Base-by-base conservation (phyloP, 2,797 vertebrate species). In the Neomorphus geoffroyi region DNA sequence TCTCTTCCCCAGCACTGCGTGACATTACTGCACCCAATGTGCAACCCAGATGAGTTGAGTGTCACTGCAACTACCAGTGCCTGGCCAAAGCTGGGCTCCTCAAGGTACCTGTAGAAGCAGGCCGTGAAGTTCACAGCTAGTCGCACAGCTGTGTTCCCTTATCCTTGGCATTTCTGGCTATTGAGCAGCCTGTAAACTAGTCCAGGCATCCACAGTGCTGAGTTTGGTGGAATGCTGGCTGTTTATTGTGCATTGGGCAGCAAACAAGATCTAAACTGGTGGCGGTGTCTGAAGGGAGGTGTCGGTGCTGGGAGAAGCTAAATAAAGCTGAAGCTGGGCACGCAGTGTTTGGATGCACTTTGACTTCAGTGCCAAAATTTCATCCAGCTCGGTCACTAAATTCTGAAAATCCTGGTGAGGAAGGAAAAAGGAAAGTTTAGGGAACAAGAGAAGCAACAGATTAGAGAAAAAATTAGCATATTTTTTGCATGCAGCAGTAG, bases 321-420 rank as follows among this genome's bases (percentile, higher is more conserved):
- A 97, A 86, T 90, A 98, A 7, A 97, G 94, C 91, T 98, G 98
- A 48, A 99, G 97, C 78, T 98, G 98, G 92, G 96, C 95, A 89
- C 98, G 97, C 97, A 98, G 97, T 12, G 66, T 97, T 79, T 98
- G 97, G 72, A 99, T 98, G 89, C 98, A 98, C 83, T 89, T 92
- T 5, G 97, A 97, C 91, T 99, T 99, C 95, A 97, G 97, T 73
- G 96, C 92, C 98, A 99, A 96, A 86, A 99, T 98, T 93, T 98
- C 98, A 87, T 98, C 98, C 92, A 99, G 94, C 80, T 97, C 98
- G 67, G 94, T 93, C 87, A 98, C 96, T 26, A 98, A 98, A 48
- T 98, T 98, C 80, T 92, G 97, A 96, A 99, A 99, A 86, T 98
- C 97, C 99, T 99, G 89, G 54, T 62, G 48, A 83, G 81, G 65